Evolutionary conservation across 2,113 vertebrate genomes (phyloP).

Genomic region (Siniperca chuatsi): DNA sequence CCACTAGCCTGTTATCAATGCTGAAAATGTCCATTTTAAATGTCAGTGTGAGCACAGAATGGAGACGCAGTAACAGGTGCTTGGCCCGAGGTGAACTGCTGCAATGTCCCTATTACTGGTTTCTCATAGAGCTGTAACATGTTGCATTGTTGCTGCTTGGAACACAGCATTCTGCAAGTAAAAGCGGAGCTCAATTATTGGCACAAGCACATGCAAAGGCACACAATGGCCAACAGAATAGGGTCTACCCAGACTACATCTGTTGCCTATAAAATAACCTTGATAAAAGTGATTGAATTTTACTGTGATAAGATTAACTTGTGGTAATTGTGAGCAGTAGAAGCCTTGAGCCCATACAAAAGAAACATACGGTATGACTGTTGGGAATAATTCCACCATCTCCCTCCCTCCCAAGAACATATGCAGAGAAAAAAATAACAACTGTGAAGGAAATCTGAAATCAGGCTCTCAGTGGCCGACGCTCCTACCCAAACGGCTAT

Average conservation of each 20-base stretch:
- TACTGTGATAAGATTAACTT: constrained; percentile 96
- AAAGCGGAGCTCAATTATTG: constrained; percentile 87
- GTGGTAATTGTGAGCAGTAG: constrained; percentile 91
- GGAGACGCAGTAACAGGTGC: constrained; percentile 94
- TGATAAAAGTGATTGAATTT: constrained; percentile 99
- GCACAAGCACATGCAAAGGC: constrained; percentile 63
- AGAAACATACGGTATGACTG: constrained; percentile 86
- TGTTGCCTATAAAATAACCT: constrained; percentile 92
- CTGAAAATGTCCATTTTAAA: constrained; percentile 96
- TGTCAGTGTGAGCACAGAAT: constrained; percentile 94
- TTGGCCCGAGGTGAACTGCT: constrained; percentile 89
- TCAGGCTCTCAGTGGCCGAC: constrained; percentile 79
- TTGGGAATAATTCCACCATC: constrained; percentile 82
- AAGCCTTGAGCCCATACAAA: constrained; percentile 87
- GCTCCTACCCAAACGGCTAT: constrained; percentile 84
- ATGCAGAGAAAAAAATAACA: constrained; percentile 35
- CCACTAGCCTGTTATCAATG: constrained; percentile 97
- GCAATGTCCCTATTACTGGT: constrained; percentile 92
- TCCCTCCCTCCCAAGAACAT: constrained; percentile 42
- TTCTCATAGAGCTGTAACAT: constrained; percentile 90
- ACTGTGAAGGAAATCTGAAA: constrained; percentile 72
- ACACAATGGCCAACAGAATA: constrained; percentile 87
- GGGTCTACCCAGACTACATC: constrained; percentile 83
- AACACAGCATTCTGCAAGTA: constrained; percentile 80
- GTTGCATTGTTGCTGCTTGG: constrained; percentile 87